Conservation (phyloP, 2,888 invertebrate genomes). For the Taphrorychus bicolor region DNA sequence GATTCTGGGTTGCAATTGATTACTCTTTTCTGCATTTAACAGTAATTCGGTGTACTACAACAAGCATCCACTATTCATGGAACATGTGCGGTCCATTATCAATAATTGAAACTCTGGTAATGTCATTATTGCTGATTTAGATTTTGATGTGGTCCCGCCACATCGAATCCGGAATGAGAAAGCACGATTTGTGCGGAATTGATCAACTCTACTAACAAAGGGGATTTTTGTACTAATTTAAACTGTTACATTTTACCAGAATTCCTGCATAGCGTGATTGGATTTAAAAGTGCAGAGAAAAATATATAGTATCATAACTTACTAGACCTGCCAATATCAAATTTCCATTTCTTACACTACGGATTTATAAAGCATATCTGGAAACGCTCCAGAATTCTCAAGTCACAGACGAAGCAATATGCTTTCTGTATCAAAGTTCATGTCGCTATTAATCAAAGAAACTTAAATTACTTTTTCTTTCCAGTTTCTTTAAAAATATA, state of each 20-base stretch:
- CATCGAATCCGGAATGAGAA: neutral
- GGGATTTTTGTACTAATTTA: too few species aligned
- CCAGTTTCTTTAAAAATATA: neutral
- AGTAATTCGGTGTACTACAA: neutral
- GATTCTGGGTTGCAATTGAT: neutral
- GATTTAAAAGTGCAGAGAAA: too few species aligned
- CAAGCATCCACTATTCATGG: neutral
- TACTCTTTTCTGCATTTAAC: neutral
- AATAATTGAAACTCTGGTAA: neutral
- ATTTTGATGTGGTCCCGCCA: neutral
- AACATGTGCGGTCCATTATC: neutral
- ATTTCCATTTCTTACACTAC: neutral
- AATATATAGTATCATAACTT: neutral
- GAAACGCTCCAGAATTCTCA: neutral
- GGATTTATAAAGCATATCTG: neutral
- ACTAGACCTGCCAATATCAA: neutral
- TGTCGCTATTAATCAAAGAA: conserved; percentile 10
- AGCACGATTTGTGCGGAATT: neutral
- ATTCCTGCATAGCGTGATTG: too few species aligned
- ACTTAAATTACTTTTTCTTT: conserved; percentile 2
- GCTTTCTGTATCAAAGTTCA: conserved; percentile 8
- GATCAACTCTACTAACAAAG: too few species aligned
- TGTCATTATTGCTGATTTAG: neutral
- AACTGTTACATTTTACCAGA: too few species aligned
- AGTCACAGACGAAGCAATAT: neutral